phyloP scores from a whole-genome alignment of 2,797 vertebrate genomes.

The Uromys caudimaculatus region DNA sequence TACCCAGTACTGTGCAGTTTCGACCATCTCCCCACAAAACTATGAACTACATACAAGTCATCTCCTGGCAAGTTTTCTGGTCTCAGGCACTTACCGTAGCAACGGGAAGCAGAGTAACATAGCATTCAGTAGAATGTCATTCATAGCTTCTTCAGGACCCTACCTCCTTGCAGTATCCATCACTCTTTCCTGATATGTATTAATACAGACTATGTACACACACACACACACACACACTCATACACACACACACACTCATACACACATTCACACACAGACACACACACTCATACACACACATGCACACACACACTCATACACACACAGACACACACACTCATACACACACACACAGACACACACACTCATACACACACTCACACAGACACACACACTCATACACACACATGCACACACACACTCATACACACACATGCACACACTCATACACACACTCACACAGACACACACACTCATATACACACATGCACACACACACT shows the following conservation, averaged over 20 bases:
- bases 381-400: not conserved
- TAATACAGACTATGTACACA: not conserved
- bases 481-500: not conserved
- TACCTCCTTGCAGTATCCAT: not conserved
- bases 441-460: not conserved
- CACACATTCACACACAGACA: no score
- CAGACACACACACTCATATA: no score
- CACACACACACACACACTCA: not conserved
- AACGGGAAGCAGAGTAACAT: not conserved
- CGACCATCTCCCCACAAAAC: not conserved
- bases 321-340: no score
- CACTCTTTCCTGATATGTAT: not conserved
- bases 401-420: not conserved
- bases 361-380: no score
- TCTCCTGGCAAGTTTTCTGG: not conserved
- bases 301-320: no score
- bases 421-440: not conserved
- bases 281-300: no score
- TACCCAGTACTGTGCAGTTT: not conserved
- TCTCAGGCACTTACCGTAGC: not conserved
- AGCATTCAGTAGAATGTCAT: not conserved
- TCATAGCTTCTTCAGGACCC: not conserved
- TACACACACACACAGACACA: no score
- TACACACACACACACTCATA: not conserved
- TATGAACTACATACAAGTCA: not conserved